Evolutionary conservation across 1,140 invertebrate species (phyloP).

Genomic region (Tetragnatha versicolor): DNA sequence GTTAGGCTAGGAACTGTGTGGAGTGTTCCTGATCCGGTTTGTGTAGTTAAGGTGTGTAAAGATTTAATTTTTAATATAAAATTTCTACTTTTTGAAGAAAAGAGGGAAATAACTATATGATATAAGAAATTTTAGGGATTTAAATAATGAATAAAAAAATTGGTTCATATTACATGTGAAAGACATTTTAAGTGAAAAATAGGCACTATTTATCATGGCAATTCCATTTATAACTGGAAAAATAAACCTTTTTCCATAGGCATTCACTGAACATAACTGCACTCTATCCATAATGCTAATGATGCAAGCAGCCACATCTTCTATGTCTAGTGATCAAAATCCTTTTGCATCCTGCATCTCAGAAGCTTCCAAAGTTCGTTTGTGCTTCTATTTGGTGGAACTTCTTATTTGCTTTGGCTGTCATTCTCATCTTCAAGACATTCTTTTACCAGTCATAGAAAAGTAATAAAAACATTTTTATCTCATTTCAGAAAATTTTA

Average conservation of each 20-base stretch:
- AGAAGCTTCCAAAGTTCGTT: conserved; percentile 1
- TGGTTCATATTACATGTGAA: conserved; percentile 1
- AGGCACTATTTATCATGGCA: too few relatives aligned
- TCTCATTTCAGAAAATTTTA: too few relatives aligned
- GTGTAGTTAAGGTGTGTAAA: conserved; percentile 33
- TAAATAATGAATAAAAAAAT: too few relatives aligned
- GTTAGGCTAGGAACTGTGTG: conserved; percentile 18
- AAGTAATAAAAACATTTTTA: conserved; percentile 43
- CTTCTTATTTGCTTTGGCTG: conserved; percentile 13
- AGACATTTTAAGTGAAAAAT: too few relatives aligned
- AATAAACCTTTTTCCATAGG: conserved; percentile 10
- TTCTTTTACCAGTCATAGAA: conserved; percentile 43
- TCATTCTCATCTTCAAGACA: neutral
- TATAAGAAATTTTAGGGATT: too few relatives aligned
- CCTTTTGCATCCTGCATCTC: too few relatives aligned
- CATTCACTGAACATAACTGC: conserved; percentile 28
- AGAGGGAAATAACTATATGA: too few relatives aligned
- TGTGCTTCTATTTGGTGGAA: neutral
- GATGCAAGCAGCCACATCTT: conserved; percentile 12
- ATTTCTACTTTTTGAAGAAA: too few relatives aligned
- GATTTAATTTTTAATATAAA: too few relatives aligned
- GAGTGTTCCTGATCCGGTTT: conserved; percentile 16
- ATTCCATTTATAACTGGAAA: too few relatives aligned
- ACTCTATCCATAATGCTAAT: conserved; percentile 37
- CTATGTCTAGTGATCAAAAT: neutral